Conservation (phyloP, 2,888 invertebrate genomes). For the Volucella inanis region DNA sequence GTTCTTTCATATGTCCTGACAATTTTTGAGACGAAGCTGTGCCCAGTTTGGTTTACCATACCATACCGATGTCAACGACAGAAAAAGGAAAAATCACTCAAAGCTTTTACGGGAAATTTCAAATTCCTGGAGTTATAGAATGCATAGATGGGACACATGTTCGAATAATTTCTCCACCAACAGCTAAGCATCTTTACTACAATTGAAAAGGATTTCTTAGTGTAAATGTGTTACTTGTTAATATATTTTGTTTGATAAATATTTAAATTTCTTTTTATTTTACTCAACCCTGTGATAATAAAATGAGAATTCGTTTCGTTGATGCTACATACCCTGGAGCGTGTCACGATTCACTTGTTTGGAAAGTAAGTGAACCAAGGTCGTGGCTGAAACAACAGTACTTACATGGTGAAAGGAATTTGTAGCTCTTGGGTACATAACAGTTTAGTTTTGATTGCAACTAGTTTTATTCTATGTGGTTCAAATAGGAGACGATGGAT, state of each 20-base stretch:
- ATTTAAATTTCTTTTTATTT: too few species aligned
- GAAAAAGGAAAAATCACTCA: constrained; percentile 25
- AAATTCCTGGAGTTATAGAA: constrained; percentile 44
- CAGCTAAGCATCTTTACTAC: constrained; percentile 60
- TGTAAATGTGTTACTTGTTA: constrained; percentile 43
- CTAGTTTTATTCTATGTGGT: too few species aligned
- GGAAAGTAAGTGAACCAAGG: constrained; percentile 34
- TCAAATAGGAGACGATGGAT: too few species aligned
- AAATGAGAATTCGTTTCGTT: too few species aligned
- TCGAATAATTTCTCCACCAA: constrained; percentile 30
- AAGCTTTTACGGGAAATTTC: constrained; percentile 37
- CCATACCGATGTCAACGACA: constrained; percentile 11
- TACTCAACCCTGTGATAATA: too few species aligned
- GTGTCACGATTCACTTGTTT: too few species aligned
- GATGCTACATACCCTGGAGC: too few species aligned
- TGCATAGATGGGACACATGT: too few species aligned
- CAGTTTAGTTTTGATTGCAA: neutral
- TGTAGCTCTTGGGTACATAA: constrained; percentile 42
- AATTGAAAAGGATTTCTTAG: constrained; percentile 40
- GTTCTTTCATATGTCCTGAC: too few species aligned
- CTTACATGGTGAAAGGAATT: constrained; percentile 32
- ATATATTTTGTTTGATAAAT: too few species aligned
- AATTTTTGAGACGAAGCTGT: too few species aligned
- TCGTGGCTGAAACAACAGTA: constrained; percentile 36
- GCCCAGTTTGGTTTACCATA: constrained; percentile 30